Evolutionary conservation across 2,888 invertebrate species (phyloP).

Genomic region (Agrilus mali): DNA sequence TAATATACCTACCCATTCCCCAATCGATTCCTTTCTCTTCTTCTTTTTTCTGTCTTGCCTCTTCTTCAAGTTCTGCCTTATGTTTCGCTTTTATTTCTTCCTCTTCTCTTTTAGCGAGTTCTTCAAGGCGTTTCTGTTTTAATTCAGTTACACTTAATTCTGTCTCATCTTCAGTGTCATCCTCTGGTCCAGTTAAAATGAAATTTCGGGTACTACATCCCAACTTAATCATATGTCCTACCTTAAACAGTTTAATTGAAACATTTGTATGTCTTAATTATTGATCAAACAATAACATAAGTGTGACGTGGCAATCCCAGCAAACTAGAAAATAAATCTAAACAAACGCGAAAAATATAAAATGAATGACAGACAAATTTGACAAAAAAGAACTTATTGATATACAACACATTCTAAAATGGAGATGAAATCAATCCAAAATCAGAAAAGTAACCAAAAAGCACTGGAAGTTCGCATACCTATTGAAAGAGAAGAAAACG

Average conservation of each 20-base stretch:
- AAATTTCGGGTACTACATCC: conserved; percentile 78
- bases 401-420: conserved; percentile 1
- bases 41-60: conserved; percentile 39
- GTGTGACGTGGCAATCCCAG: background rate
- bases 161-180: conserved; percentile 79
- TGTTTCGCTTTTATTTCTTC: conserved; percentile 35
- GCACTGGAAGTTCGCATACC: too few relatives aligned
- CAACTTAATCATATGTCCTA: conserved; percentile 87
- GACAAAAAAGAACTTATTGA: too few relatives aligned
- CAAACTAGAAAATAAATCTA: background rate
- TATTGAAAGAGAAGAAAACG: too few relatives aligned
- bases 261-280: background rate
- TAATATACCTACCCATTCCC: conserved; percentile 65
- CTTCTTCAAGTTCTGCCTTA: conserved; percentile 38
- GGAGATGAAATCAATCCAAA: background rate
- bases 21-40: conserved; percentile 72
- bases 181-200: conserved; percentile 72
- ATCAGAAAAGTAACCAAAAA: background rate
- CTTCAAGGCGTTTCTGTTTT: conserved; percentile 37
- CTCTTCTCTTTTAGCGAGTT: conserved; percentile 28
- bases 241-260: conserved; percentile 30
- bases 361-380: background rate
- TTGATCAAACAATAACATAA: conserved; percentile 1
- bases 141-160: conserved; percentile 66
- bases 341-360: background rate